phyloP scores from a whole-genome alignment of 92 coral and sea anemone genomes.

The Meandrina meandrites region DNA sequence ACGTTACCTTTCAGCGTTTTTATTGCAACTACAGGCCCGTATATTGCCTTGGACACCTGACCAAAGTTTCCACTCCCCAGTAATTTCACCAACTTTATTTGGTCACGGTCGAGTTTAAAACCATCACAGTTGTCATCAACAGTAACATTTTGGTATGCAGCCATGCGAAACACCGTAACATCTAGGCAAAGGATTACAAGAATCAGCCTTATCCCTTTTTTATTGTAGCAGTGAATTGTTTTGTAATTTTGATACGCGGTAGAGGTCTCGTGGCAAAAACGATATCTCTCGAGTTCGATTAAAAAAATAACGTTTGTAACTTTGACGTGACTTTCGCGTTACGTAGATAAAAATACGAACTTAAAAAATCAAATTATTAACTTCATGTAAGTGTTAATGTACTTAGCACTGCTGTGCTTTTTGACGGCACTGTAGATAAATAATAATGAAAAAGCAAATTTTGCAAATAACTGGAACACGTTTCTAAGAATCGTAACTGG shows the following conservation, averaged over 20 bases:
- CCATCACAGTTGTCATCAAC: neutral
- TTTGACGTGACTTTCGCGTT: no score
- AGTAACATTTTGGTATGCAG: neutral
- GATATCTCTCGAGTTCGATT: no score
- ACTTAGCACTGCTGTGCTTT: no score
- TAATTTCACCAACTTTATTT: constrained; percentile 36
- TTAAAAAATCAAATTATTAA: no score
- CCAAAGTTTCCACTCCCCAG: constrained; percentile 79
- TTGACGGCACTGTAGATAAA: no score
- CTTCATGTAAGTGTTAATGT: no score
- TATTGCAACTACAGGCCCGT: constrained; percentile 54
- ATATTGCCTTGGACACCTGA: constrained; percentile 62
- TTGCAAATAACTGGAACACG: no score
- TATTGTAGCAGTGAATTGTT: neutral
- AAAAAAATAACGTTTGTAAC: no score
- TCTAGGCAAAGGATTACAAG: neutral
- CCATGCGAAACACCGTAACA: neutral
- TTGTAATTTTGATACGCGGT: neutral
- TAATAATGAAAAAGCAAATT: no score
- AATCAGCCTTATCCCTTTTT: neutral
- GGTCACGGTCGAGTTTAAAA: constrained; percentile 53
- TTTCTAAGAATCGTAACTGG: no score
- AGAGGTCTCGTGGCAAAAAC: no score
- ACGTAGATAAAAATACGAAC: no score
- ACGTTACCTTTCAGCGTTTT: constrained; percentile 73